These are phyloP conservation scores for Agapostemon virescens DNA, from an alignment of 2,888 invertebrate genomes.

Conservation along the genomic window DNA sequence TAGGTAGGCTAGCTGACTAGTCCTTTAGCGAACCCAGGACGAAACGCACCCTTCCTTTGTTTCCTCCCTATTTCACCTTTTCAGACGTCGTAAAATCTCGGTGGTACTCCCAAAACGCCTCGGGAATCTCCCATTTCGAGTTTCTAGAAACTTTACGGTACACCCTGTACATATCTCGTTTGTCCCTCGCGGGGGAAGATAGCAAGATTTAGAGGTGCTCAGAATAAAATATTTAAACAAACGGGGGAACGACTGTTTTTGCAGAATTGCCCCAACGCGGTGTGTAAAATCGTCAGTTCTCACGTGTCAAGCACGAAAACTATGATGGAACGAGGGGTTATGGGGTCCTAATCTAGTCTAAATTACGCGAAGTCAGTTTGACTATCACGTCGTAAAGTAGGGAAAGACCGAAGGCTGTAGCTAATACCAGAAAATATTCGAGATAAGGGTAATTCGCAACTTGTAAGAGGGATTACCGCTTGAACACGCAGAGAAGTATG, in stretches of 20 bases:
- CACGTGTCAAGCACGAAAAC: not conserved
- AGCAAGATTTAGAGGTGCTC: no score
- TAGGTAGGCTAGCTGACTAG: no score
- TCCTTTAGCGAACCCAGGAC: no score
- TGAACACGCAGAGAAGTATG: not conserved
- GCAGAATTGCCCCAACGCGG: not conserved
- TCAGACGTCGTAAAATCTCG: no score
- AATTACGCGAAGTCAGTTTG: not conserved
- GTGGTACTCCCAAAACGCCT: no score
- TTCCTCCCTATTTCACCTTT: no score
- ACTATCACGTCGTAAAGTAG: not conserved
- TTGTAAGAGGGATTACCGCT: not conserved
- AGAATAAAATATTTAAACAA: not conserved
- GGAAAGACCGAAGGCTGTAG: not conserved
- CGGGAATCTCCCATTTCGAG: no score
- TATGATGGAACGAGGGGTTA: not conserved
- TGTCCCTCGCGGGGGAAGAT: no score
- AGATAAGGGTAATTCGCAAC: not conserved
- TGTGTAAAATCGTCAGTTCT: not conserved
- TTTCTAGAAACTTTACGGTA: no score
- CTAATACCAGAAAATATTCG: not conserved
- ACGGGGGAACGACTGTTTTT: not conserved
- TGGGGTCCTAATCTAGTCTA: not conserved
- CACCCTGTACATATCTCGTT: no score
- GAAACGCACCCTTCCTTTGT: no score